Percentiles rank a stretch among this genome's conserved stretches.
These are phyloP conservation scores for Acanthochromis polyacanthus DNA, from an alignment of 2,113 vertebrate species.

Conservation along the genomic window DNA sequence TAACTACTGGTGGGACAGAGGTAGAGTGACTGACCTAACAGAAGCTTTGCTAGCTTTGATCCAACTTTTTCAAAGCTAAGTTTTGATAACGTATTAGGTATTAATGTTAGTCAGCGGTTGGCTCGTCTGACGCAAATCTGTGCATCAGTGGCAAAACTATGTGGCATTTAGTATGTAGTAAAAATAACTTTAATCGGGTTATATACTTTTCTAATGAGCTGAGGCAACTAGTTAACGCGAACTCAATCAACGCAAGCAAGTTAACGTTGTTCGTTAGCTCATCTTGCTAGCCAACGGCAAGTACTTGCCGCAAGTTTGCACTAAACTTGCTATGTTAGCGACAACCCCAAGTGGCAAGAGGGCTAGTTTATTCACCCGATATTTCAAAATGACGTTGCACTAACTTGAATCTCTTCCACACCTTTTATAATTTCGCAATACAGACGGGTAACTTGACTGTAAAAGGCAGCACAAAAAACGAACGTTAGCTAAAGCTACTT, in stretches of 20 bases:
- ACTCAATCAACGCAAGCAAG: not conserved
- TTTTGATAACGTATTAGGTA: constrained; percentile 20
- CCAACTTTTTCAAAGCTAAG: constrained; percentile 69
- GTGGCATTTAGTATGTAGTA: rapidly evolving
- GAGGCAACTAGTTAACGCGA: constrained; percentile 17
- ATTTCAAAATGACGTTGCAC: not conserved
- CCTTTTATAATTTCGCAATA: not conserved
- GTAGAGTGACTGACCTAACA: constrained; percentile 27
- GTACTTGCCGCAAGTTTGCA: constrained; percentile 61
- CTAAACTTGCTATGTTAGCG: constrained; percentile 43
- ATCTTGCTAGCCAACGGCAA: constrained; percentile 23
- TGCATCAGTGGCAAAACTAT: rapidly evolving
- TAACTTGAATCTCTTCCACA: not conserved
- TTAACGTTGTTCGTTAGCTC: constrained; percentile 25
- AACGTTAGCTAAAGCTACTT: constrained; percentile 26
- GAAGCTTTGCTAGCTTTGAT: constrained; percentile 49
- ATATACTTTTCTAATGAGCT: not conserved
- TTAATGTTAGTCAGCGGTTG: not conserved
- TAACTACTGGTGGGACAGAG: not conserved
- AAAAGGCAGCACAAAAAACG: not conserved
- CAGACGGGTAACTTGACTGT: not conserved
- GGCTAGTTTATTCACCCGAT: not conserved
- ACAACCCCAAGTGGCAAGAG: not conserved
- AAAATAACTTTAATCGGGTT: not conserved
- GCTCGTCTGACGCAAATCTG: not conserved